Percentiles rank a stretch among this genome's conserved stretches.
phyloP scores from a whole-genome alignment of 2,113 vertebrate genomes.

The Pan paniscus region DNA sequence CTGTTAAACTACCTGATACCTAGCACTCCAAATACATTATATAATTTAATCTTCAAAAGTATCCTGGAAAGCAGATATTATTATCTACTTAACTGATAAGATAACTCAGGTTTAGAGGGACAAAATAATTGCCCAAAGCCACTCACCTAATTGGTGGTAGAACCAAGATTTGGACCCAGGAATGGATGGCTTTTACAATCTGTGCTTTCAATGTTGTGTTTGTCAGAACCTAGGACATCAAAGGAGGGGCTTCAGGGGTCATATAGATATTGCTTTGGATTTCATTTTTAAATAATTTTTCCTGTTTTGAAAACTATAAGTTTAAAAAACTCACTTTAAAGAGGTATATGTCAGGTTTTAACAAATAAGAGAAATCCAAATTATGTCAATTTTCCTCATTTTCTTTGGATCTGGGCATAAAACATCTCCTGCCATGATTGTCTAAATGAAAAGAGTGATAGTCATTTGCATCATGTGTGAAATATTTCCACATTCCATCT shows the following conservation, averaged over 20 bases:
- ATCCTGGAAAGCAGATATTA: background rate
- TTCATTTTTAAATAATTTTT: background rate
- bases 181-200: background rate
- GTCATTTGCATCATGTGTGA: background rate
- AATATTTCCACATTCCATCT: background rate
- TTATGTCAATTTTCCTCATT: background rate
- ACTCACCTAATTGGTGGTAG: background rate
- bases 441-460: background rate
- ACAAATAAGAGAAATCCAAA: background rate
- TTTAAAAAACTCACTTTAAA: background rate
- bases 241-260: background rate
- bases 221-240: background rate
- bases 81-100: background rate
- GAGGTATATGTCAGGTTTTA: background rate
- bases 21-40: background rate
- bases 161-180: background rate
- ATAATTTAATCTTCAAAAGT: background rate
- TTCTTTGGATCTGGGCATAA: background rate
- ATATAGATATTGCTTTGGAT: background rate
- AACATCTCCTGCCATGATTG: background rate
- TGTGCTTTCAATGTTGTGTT: background rate
- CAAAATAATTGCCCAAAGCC: background rate
- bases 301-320: background rate
- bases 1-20: background rate
- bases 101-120: background rate